A percentile compares a stretch with the other conserved stretches of the same genome.
phyloP scores from a whole-genome alignment of 2,797 vertebrate species.

The Toxotes lorentzi region DNA sequence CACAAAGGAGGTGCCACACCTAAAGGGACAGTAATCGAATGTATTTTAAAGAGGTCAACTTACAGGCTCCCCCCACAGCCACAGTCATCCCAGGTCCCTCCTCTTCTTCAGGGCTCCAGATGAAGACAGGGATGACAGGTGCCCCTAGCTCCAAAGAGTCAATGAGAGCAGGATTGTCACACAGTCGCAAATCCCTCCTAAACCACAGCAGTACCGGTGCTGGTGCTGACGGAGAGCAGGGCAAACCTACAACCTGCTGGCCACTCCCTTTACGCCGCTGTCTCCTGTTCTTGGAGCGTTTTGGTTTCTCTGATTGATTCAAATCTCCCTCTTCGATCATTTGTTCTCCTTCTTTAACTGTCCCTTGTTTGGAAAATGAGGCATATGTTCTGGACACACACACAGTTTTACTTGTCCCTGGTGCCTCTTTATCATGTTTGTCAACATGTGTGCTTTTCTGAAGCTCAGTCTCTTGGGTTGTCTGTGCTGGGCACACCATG shows the following conservation, averaged over 20 bases:
- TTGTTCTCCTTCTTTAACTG: neutral
- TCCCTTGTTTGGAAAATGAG: constrained; percentile 20
- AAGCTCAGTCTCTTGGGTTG: neutral
- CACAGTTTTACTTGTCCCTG: constrained; percentile 1
- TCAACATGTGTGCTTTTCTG: constrained; percentile 9
- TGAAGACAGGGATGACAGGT: constrained; percentile 82
- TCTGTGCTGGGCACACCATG: neutral
- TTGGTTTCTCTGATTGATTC: constrained; percentile 59
- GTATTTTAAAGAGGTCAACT: constrained; percentile 31
- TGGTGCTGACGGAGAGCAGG: constrained; percentile 46
- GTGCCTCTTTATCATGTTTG: neutral
- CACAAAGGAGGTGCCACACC: neutral
- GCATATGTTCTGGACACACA: constrained; percentile 9
- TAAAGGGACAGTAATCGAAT: neutral
- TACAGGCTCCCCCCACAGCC: constrained; percentile 81
- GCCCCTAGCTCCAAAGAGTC: constrained; percentile 77
- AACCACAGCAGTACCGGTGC: constrained; percentile 81
- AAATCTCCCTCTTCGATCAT: constrained; percentile 11
- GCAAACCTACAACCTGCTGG: constrained; percentile 71
- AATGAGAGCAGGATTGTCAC: constrained; percentile 83
- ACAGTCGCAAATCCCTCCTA: constrained; percentile 81
- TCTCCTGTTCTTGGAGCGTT: constrained; percentile 67
- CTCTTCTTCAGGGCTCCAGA: constrained; percentile 83
- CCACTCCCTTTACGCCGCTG: constrained; percentile 60
- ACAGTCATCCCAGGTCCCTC: constrained; percentile 80